Base-by-base conservation (phyloP, 2,888 invertebrate species). In the Apodemia mormo region DNA sequence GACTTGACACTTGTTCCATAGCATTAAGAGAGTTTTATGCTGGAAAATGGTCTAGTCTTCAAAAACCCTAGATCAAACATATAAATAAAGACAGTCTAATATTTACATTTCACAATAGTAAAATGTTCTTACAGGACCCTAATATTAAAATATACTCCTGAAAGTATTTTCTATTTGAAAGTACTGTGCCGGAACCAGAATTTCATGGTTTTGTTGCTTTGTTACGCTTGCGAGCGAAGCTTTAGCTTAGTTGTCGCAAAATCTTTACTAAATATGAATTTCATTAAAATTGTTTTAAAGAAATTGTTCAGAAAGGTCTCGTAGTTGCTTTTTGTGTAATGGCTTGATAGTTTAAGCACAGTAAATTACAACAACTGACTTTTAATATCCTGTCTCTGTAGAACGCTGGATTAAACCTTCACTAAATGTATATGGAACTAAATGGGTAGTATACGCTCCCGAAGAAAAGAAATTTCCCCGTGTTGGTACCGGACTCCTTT, bases 181-280 rank as follows among this genome's bases (percentile, higher is more conserved):
- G 33, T 33, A 33, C 58, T 61, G 30, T 61, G 58, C 58, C 58
- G 58, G 58, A 61, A 61, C 58, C 58, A 61, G 58, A 33, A 61
- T 61, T 61, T 61, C 33, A 61, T 14, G 30, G 58, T 61, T 61
- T 61, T 61, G 58, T 61, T 61, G 58, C 33, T 33, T 61, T 61
- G 58, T 61, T 33, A 30, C 58, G 58, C 58, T 61, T 12, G 14
- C 58, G 30, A 30, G 58, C 30, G 29, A 61, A 61, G 58, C 33
- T 61, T 61, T 61, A 61, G 58, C 33, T 61, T 61, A 61, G 30
- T 61, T 33, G 58, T 30, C 12, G 58, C 49, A 61, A 61, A 61
- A 61, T 33, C 58, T 61, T 61, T 49, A 33, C 14, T 49, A 49
- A 49, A 49, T 14, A 49, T 49, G 49, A 49, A 49, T 14, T 61